phyloP scores from a whole-genome alignment of 2,113 vertebrate species.

The Naja naja region DNA sequence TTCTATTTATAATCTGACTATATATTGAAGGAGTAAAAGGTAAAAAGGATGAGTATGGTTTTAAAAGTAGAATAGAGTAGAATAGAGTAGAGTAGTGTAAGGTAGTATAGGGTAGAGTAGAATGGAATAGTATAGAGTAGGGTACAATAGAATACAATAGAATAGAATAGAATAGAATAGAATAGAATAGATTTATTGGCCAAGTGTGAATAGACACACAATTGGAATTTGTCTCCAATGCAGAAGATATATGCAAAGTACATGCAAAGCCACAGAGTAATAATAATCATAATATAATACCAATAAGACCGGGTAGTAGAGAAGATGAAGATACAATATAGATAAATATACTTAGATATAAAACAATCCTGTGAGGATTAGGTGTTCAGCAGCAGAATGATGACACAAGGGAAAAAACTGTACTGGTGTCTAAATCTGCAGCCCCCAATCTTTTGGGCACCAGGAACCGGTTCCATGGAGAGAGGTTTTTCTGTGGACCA shows the following conservation, averaged over 20 bases:
- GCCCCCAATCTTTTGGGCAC: no score
- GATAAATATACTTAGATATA: neutral
- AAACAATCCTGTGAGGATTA: neutral
- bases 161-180: fast-evolving
- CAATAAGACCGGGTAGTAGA: neutral
- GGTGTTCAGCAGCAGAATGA: neutral
- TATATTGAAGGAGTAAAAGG: neutral
- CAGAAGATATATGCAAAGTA: neutral
- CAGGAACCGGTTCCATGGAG: no score
- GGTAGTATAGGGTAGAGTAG: no score
- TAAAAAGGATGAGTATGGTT: neutral
- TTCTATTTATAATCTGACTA: neutral
- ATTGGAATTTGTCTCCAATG: neutral
- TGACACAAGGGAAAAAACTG: neutral
- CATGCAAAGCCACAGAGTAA: neutral
- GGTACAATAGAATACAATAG: fast-evolving
- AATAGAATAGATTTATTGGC: neutral
- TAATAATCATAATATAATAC: neutral
- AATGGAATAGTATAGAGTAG: no score
- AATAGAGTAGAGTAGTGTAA: no score
- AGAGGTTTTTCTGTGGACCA: no score
- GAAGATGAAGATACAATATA: neutral
- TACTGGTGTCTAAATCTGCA: neutral
- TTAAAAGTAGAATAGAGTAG: neutral
- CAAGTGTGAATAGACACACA: neutral